Conservation (phyloP, 2,888 invertebrate genomes). For the Coecobrya sp. region DNA sequence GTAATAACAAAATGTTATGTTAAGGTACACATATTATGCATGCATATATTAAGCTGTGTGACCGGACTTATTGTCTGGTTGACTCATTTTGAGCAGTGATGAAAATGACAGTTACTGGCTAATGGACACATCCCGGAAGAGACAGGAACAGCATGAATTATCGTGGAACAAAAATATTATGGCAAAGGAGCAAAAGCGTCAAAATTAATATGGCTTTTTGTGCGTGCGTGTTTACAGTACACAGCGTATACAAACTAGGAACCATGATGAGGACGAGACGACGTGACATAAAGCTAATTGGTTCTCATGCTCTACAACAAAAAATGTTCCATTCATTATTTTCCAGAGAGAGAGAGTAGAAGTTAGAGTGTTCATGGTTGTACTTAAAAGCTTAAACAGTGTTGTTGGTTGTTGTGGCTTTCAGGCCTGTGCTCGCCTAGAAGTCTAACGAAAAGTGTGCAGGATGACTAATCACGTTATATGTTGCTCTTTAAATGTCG, state of each 20-base stretch:
- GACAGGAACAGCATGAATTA: slow-evolving; percentile 4
- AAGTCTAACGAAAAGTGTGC: neutral
- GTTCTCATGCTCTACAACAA: neutral
- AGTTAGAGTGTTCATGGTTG: neutral
- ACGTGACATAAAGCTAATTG: slow-evolving; percentile 53
- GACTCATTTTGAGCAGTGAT: slow-evolving; percentile 22
- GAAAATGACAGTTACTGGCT: slow-evolving; percentile 65
- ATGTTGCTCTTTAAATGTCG: neutral
- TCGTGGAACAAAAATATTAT: neutral
- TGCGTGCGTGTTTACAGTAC: neutral
- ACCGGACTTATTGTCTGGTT: neutral
- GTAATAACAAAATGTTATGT: neutral
- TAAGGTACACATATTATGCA: neutral
- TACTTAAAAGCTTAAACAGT: no score
- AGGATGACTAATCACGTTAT: neutral
- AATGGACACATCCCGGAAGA: slow-evolving; percentile 79
- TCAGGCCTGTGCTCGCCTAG: neutral
- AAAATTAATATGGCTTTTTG: slow-evolving; percentile 10
- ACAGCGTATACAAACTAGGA: slow-evolving; percentile 7
- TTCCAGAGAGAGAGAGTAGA: neutral
- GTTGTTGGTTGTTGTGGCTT: no score
- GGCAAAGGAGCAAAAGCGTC: slow-evolving; percentile 25
- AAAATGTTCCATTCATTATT: neutral
- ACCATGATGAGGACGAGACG: neutral
- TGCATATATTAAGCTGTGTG: neutral